Conservation (phyloP, 2,888 invertebrate genomes). For the Emmelina monodactyla region DNA sequence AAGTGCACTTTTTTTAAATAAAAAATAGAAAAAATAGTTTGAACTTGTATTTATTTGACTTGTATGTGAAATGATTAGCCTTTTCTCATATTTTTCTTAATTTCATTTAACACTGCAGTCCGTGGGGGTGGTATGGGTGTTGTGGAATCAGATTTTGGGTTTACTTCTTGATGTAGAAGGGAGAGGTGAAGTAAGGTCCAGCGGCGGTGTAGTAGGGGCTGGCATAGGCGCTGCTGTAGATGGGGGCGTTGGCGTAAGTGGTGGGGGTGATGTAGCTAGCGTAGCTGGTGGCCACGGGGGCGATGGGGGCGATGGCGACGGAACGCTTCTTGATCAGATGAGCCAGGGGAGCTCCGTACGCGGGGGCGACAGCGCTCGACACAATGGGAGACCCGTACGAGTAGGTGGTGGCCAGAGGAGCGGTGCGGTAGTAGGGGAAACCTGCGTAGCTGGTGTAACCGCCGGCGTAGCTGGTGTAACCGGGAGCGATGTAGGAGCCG, state of each 20-base stretch:
- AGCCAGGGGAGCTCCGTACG: constrained; percentile 15
- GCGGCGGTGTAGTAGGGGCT: neutral
- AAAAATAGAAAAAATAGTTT: too few species aligned
- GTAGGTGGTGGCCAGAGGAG: constrained; percentile 42
- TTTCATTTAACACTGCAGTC: too few species aligned
- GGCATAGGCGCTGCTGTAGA: neutral
- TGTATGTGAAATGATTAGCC: too few species aligned
- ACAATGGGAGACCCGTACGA: constrained; percentile 19
- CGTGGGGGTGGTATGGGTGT: too few species aligned
- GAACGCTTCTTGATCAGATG: constrained; percentile 46
- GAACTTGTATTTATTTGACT: too few species aligned
- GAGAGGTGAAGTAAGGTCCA: constrained; percentile 5
- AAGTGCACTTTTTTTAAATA: too few species aligned
- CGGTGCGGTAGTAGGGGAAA: constrained; percentile 2
- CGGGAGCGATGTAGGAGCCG: constrained; percentile 19
- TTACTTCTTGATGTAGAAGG: constrained; percentile 3
- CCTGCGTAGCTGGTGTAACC: neutral
- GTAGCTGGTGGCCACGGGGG: constrained; percentile 11
- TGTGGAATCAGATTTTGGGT: too few species aligned
- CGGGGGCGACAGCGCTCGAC: constrained; percentile 26
- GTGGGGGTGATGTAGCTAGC: neutral
- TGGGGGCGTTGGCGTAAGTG: constrained; percentile 21
- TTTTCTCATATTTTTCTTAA: too few species aligned
- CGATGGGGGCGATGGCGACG: constrained; percentile 21
- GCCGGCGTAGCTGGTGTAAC: constrained; percentile 12